Conservation (phyloP, 2,113 vertebrate species). For the Paracanthobrama guichenoti region DNA sequence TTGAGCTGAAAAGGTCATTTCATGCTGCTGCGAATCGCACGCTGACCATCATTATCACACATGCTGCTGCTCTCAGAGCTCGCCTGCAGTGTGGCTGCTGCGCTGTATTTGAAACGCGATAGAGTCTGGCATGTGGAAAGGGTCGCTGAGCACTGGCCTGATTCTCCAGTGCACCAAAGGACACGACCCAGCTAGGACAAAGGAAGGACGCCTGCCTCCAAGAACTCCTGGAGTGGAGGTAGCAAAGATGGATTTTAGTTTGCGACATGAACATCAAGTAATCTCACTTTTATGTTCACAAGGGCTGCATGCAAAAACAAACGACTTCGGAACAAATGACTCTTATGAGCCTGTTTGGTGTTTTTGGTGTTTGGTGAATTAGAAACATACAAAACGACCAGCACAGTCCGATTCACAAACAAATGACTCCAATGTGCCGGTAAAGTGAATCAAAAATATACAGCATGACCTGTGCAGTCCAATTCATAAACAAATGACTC, state of each 20-base stretch:
- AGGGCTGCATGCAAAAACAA: neutral
- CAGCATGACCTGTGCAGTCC: neutral
- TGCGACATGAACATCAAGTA: neutral
- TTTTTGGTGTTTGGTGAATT: neutral
- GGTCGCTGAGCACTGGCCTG: neutral
- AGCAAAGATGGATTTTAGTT: slow-evolving; percentile 5
- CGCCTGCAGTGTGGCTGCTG: slow-evolving; percentile 24
- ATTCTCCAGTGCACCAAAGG: neutral
- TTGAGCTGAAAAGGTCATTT: slow-evolving; percentile 33
- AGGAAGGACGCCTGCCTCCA: neutral
- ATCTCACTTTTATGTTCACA: neutral
- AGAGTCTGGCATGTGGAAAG: slow-evolving; percentile 18
- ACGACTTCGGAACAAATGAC: neutral
- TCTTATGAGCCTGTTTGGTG: neutral
- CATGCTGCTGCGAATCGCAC: slow-evolving; percentile 9
- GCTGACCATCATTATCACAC: slow-evolving; percentile 14
- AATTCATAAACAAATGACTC: neutral
- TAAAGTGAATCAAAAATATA: neutral
- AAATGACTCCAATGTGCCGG: neutral
- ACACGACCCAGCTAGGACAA: neutral
- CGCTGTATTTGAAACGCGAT: neutral
- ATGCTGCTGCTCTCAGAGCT: neutral
- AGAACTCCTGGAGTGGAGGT: slow-evolving; percentile 32
- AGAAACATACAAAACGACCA: neutral
- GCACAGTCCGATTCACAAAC: neutral